phyloP scores from a whole-genome alignment of 2,888 invertebrate species.

The Tanytarsus gracilentus region DNA sequence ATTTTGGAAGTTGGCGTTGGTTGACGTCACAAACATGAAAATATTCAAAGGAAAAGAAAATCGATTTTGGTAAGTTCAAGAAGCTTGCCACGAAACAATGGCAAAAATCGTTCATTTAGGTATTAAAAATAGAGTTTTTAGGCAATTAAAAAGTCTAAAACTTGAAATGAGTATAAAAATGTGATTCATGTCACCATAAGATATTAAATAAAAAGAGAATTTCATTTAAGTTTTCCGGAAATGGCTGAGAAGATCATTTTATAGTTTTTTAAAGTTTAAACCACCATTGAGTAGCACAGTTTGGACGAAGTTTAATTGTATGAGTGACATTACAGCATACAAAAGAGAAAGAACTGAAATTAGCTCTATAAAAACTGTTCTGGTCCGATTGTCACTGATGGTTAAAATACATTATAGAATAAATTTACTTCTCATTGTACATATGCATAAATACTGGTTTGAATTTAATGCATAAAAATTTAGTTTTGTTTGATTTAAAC shows the following conservation, averaged over 20 bases:
- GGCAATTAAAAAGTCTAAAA: too few species aligned
- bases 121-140: too few species aligned
- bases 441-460: neutral
- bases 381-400: conserved; percentile 26
- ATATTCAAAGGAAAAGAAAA: conserved; percentile 4
- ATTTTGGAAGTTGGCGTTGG: neutral
- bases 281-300: neutral
- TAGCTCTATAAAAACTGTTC: conserved; percentile 21
- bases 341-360: conserved; percentile 5
- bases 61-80: conserved; percentile 11
- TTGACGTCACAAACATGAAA: neutral
- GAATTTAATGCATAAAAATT: neutral
- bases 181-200: too few species aligned
- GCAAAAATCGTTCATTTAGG: too few species aligned
- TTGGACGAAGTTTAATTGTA: conserved; percentile 1
- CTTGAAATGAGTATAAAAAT: too few species aligned
- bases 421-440: conserved; percentile 1
- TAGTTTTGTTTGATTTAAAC: neutral
- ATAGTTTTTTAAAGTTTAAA: too few species aligned
- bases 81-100: too few species aligned
- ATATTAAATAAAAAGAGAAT: too few species aligned
- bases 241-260: too few species aligned
- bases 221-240: too few species aligned
- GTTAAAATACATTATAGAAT: conserved; percentile 19
- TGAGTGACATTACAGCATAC: conserved; percentile 1